Evolutionary conservation across 2,797 vertebrate species (phyloP), one percentile per base, ranked within the genome.

Genomic region (Acanthornis magna): DNA sequence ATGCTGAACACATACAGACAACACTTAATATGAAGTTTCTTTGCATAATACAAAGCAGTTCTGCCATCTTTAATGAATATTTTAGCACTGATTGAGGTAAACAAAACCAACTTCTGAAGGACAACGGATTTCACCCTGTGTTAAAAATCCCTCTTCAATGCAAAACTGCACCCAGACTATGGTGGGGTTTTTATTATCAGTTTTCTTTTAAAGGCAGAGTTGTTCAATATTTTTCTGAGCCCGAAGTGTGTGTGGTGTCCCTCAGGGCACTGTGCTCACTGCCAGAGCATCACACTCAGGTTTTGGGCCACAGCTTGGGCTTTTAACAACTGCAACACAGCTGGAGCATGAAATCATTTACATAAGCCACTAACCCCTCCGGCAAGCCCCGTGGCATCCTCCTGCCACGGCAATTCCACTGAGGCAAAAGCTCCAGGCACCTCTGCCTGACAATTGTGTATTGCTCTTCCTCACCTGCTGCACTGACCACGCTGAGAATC

Each of bases 71-170:
- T 95, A 97, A 98, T 96, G 97, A 97, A 97, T 98, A 98, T 97
- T 97, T 98, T 97, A 98, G 95, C 96, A 96, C 95, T 97, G 97
- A 97, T 96, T 97, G 97, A 96, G 95, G 97, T 96, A 98, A 98
- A 98, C 95, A 98, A 96, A 96, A 92, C 85, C 95, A 95, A 88
- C 91, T 92, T 96, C 96, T 90, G 96, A 97, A 97, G 97, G 97
- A 97, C 97, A 97, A 92, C 18, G 0, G 76, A 97, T 97, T 97
- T 97, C 87, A 95, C 71, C 85, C 96, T 93, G 14, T 1, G 70
- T 89, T 92, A 86, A 95, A 97, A 97, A 92, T 9, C 47, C 73
- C 85, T 89, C 89, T 83, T 13, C 61, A 50, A 20, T 54, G 29
- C 90, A 97, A 97, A 98, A 91, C 95, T 96, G 86, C 65, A 93